phyloP scores from a whole-genome alignment of 2,797 vertebrate genomes.

The Lacerta viridis region DNA sequence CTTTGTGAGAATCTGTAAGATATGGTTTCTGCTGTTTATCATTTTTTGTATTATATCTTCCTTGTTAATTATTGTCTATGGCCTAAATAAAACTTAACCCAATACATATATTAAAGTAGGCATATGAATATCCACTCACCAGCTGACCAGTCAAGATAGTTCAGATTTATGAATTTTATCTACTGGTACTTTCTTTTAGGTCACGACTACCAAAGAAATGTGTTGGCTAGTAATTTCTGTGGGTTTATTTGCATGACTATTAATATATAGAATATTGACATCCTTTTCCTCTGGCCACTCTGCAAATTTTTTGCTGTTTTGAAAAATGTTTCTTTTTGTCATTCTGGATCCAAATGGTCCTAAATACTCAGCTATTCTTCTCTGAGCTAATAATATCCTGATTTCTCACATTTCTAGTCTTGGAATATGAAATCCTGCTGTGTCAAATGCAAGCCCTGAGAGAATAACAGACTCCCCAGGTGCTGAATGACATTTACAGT shows the following conservation, averaged over 20 bases:
- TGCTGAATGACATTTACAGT: slow-evolving; percentile 49
- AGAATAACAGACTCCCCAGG: background rate
- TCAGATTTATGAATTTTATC: background rate
- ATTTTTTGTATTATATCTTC: background rate
- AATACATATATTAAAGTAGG: background rate
- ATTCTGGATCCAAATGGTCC: background rate
- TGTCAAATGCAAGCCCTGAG: slow-evolving; percentile 15
- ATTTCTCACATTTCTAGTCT: slow-evolving; percentile 34
- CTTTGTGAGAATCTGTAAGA: background rate
- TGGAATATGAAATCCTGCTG: slow-evolving; percentile 2
- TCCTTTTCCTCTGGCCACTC: background rate
- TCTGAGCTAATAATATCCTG: slow-evolving; percentile 3
- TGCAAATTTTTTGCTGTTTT: background rate
- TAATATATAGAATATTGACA: background rate
- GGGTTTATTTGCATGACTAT: background rate
- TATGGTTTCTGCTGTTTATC: background rate
- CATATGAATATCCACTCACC: no score
- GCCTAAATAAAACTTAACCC: background rate
- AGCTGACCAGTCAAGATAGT: background rate
- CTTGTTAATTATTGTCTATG: background rate
- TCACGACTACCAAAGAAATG: no score
- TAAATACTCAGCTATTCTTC: background rate
- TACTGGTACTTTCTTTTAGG: background rate
- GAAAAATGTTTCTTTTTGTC: background rate
- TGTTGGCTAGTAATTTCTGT: background rate